Evolutionary conservation across 2,888 invertebrate species (phyloP).

Genomic region (Drosophila neonasuta): DNA sequence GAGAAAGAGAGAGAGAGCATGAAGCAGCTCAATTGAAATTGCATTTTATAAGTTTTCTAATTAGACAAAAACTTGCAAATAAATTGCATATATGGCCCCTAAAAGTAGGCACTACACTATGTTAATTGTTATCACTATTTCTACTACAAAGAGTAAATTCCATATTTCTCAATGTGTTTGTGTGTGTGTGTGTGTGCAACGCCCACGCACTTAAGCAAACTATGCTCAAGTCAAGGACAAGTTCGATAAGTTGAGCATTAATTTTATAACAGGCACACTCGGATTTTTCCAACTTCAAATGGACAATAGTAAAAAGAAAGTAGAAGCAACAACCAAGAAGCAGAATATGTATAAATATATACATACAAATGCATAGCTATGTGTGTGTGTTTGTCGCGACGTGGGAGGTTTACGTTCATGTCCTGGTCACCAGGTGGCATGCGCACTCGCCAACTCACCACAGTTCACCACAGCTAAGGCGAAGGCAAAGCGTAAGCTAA

Average conservation of each 20-base stretch:
- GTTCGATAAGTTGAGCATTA: constrained; percentile 35
- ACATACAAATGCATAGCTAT: constrained; percentile 5
- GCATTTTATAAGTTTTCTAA: constrained; percentile 26
- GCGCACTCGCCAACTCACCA: constrained; percentile 62
- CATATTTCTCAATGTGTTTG: constrained; percentile 11
- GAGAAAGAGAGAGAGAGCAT: constrained; percentile 21
- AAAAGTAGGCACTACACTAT: constrained; percentile 54
- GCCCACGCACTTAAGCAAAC: constrained; percentile 41
- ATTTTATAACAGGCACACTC: constrained; percentile 52
- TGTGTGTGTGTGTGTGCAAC: constrained; percentile 26
- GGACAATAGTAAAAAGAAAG: constrained; percentile 28
- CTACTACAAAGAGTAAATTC: constrained; percentile 38
- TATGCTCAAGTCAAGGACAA: constrained; percentile 37
- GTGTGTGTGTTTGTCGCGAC: constrained; percentile 34
- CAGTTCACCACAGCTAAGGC: constrained; percentile 25
- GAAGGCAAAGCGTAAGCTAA: constrained; percentile 14
- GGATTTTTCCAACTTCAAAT: constrained; percentile 45
- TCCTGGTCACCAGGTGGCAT: constrained; percentile 65
- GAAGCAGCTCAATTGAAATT: constrained; percentile 17
- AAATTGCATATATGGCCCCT: constrained; percentile 21
- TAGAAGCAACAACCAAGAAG: constrained; percentile 28
- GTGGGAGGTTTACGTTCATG: constrained; percentile 59
- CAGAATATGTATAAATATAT: not conserved
- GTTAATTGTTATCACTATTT: not conserved
- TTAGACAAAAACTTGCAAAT: constrained; percentile 6